Evolutionary conservation across 2,797 vertebrate species (phyloP).

Genomic region (Danionella dracula): DNA sequence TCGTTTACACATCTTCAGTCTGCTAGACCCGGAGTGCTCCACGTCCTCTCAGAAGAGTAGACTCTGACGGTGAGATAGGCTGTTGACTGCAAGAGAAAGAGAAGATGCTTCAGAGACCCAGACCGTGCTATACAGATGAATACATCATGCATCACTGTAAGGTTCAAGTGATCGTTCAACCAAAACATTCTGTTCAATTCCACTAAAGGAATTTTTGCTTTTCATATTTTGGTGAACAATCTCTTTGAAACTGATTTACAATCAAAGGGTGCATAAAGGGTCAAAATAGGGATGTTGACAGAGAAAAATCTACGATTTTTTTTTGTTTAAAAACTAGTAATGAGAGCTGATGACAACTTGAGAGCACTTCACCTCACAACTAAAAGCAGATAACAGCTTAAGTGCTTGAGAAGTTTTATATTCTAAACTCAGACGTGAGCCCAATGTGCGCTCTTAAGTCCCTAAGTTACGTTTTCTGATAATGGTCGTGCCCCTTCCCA

Average conservation of each 20-base stretch:
- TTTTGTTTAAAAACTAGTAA: conserved; percentile 11
- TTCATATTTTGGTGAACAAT: not conserved
- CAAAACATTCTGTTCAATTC: too few species aligned
- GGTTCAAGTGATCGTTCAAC: too few species aligned
- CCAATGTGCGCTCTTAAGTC: too few species aligned
- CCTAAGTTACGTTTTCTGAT: too few species aligned
- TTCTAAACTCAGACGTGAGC: too few species aligned
- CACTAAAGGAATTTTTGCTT: not conserved
- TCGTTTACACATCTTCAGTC: not conserved
- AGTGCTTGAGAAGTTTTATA: too few species aligned
- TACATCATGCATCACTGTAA: conserved; percentile 4
- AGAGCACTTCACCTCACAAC: not conserved
- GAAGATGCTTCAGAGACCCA: not conserved
- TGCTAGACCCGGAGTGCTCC: not conserved
- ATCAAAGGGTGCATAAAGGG: not conserved
- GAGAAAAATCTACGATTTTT: too few species aligned
- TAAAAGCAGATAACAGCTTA: too few species aligned
- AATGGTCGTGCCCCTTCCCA: too few species aligned
- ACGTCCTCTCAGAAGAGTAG: conserved; percentile 59
- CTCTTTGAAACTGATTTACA: not conserved
- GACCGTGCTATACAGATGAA: not conserved
- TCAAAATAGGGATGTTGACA: not conserved
- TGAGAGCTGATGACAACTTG: not conserved
- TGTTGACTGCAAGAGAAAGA: conserved; percentile 55
- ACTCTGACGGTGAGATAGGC: conserved; percentile 63